Evolutionary conservation across 2,113 vertebrate species (phyloP), one percentile per base, ranked within the genome.

Genomic region (Athene cunicularia): DNA sequence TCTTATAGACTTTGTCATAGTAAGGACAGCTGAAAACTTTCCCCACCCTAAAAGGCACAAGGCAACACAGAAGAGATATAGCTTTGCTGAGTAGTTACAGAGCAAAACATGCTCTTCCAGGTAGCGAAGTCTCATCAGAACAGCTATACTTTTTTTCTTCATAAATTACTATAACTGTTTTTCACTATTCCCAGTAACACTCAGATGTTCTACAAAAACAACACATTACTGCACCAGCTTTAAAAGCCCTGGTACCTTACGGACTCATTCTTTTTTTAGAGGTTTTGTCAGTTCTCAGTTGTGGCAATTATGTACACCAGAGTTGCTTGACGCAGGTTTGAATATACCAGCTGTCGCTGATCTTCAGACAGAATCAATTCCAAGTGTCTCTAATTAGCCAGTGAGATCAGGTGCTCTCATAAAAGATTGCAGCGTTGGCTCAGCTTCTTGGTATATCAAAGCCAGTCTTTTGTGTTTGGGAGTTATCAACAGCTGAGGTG

Each of bases 331-430:
- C 5, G 2, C 52, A 17, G 2, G 45, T n/a, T 89, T 87, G 52
- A 81, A 80, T 52, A 43, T 23, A 84, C 43, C 91, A 95, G 80
- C 83, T 96, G 73, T 60, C 89, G 60, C 53, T 95, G n/a, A 68
- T 33, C 49, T 87, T 84, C 68, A n/a, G 35, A 84, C 86, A 64
- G 68, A 92, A 81, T 86, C 30, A 20, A 9, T 90, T 91, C 60
- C 30, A 76, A 92, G 68, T 81, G 73, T 80, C 76, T 86, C 64
- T 91, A 93, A 95, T 97, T 94, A 95, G 49, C 35, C 60, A 53
- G 70, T 27, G 43, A 81, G 83, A 95, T 92, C 80, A 86, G 86
- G 68, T 87, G 60, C 52, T 92, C 59, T 92, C 80, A 86, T 53
- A 55, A 89, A 76, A 70, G 71, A 43, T 9, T 73, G 83, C 73